Base-by-base conservation (phyloP, 2,888 invertebrate genomes). In the Mesochorus sp. region DNA sequence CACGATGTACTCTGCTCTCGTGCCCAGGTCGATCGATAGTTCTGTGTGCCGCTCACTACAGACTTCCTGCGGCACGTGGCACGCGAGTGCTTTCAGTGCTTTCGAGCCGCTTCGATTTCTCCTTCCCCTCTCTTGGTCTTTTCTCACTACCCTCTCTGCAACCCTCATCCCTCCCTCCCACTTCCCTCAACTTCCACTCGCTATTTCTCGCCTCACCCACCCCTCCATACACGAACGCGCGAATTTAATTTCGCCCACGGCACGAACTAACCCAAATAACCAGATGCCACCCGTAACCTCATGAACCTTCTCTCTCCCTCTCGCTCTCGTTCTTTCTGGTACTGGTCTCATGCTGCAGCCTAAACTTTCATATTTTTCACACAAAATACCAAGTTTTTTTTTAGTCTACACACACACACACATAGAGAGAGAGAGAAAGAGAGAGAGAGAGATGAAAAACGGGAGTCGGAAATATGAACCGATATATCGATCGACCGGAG, bases 191-290 rank as follows among this genome's bases (percentile, higher is more conserved):
- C n/a, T 10, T 6, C 47, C n/a, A 24, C 12, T 39, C 55, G n/a
- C 67, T 67, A 49, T 39, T 68, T 68, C 61, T 64, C 37, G 39
- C 66, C 47, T 24, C 55, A 34, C 19, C 51, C 31, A 37, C 34
- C 49, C 37, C 59, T 66, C 24, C n/a, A 66, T 51, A 31, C 28
- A 55, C 8, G 12, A 57, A 17, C 47, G 57, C 59, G 66, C 66
- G 71, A 76, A 81, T 84, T 84, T 84, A 83, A 84, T 82, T 82
- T 81, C 64, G 84, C 84, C 82, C 74, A 61, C 75, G 79, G 84
- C 83, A 79, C 81, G 81, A 80, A 80, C 80, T 80, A 81, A 84
- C 84, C 84, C 82, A 80, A 83, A 81, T 84, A 80, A 80, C 75
- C 80, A 80, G 74, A 64, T 81, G 81, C 76, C 79, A 79, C 80